Evolutionary conservation across 2,888 invertebrate species (phyloP).

Genomic region (Taenaris catops): DNA sequence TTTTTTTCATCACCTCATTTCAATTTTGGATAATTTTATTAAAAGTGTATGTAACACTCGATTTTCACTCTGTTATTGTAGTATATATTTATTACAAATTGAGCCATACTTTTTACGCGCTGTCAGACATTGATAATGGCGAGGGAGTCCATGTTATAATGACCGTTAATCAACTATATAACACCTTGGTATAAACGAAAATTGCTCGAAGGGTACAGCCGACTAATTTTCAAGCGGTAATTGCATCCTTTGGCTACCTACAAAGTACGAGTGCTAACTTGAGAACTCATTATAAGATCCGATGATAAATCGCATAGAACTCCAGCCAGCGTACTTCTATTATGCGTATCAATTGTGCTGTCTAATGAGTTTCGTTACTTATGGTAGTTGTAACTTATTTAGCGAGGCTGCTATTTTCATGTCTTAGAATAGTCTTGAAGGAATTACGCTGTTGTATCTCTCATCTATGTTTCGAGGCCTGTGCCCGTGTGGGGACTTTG

Average conservation of each 20-base stretch:
- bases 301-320: constrained; percentile 27
- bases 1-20: too few species aligned
- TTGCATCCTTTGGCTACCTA: constrained; percentile 29
- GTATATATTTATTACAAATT: constrained; percentile 15
- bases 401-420: constrained; percentile 7
- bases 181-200: constrained; percentile 19
- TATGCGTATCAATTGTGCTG: constrained; percentile 24
- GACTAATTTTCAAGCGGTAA: constrained; percentile 29
- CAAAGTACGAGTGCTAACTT: constrained; percentile 24
- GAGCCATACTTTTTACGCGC: constrained; percentile 12
- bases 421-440: too few species aligned
- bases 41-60: too few species aligned
- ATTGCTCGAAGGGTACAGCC: constrained; percentile 20
- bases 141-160: constrained; percentile 9
- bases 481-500: too few species aligned
- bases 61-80: too few species aligned
- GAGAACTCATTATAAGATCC: constrained; percentile 28
- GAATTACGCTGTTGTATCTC: too few species aligned
- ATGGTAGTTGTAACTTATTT: constrained; percentile 17
- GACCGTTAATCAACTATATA: constrained; percentile 16
- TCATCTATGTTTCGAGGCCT: too few species aligned
- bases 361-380: constrained; percentile 23
- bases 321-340: constrained; percentile 13
- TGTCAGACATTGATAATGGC: constrained; percentile 13
- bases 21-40: too few species aligned